Evolutionary conservation across 1,140 invertebrate genomes (phyloP).

Genomic region (Ceratosolen solmsi): DNA sequence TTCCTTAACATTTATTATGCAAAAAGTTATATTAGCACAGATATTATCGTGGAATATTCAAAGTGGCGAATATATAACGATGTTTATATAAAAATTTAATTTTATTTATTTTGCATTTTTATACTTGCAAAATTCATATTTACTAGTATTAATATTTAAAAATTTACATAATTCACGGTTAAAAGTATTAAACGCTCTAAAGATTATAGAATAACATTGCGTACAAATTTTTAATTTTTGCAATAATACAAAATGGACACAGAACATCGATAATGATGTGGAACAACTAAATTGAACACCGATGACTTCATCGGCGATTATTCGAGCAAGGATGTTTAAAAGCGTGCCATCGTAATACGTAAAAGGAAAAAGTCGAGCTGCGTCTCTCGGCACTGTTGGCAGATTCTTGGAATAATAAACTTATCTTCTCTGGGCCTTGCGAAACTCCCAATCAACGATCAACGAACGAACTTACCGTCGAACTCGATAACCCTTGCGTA

Average conservation of each 20-base stretch:
- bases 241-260: background rate
- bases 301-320: conserved; percentile 22
- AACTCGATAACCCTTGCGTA: conserved; percentile 15
- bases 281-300: background rate
- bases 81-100: too few relatives aligned
- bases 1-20: too few relatives aligned
- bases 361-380: conserved; percentile 16
- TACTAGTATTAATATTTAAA: too few relatives aligned
- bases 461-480: conserved; percentile 42
- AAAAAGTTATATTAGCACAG: too few relatives aligned
- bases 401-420: conserved; percentile 1
- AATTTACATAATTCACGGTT: too few relatives aligned
- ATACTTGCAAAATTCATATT: too few relatives aligned
- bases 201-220: background rate
- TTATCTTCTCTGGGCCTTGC: conserved; percentile 17
- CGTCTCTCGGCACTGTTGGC: background rate
- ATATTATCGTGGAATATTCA: too few relatives aligned
- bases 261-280: background rate
- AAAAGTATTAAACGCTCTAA: background rate
- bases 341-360: conserved; percentile 29
- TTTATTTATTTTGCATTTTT: too few relatives aligned
- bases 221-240: background rate
- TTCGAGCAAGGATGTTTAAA: conserved; percentile 23
- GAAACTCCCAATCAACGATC: conserved; percentile 21
- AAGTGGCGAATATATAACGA: too few relatives aligned